A percentile compares a stretch with the other conserved stretches of the same genome.
phyloP scores from a whole-genome alignment of 2,797 vertebrate genomes.

The Potorous gilbertii region DNA sequence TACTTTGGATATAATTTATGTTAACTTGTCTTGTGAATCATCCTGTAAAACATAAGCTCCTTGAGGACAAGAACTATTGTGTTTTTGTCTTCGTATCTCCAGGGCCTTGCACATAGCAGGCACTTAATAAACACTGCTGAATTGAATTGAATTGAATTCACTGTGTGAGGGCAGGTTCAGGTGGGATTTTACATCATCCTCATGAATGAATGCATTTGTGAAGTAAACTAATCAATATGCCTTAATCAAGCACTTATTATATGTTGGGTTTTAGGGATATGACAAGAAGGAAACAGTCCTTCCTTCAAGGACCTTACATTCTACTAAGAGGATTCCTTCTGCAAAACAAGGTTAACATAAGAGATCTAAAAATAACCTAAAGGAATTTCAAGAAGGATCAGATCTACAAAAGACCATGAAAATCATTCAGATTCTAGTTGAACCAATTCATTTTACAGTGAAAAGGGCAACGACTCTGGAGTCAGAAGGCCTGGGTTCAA shows the following conservation, averaged over 20 bases:
- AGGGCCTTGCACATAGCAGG: neutral
- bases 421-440: neutral
- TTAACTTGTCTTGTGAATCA: neutral
- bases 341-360: neutral
- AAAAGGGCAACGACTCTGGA: neutral
- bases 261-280: neutral
- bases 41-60: neutral
- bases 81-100: neutral
- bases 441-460: neutral
- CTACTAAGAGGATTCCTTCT: neutral
- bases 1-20: neutral
- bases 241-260: neutral
- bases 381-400: neutral
- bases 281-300: neutral
- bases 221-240: neutral
- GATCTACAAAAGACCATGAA: neutral
- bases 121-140: neutral
- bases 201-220: neutral
- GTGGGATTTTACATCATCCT: conserved; percentile 28
- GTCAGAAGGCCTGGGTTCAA: neutral
- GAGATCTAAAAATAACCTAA: neutral
- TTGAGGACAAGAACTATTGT: neutral
- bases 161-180: conserved; percentile 41
- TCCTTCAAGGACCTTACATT: neutral
- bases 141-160: conserved; percentile 29